Evolutionary conservation across 2,113 vertebrate species (phyloP), one percentile per base, ranked within the genome.

Genomic region (Sphyrna mokarran): DNA sequence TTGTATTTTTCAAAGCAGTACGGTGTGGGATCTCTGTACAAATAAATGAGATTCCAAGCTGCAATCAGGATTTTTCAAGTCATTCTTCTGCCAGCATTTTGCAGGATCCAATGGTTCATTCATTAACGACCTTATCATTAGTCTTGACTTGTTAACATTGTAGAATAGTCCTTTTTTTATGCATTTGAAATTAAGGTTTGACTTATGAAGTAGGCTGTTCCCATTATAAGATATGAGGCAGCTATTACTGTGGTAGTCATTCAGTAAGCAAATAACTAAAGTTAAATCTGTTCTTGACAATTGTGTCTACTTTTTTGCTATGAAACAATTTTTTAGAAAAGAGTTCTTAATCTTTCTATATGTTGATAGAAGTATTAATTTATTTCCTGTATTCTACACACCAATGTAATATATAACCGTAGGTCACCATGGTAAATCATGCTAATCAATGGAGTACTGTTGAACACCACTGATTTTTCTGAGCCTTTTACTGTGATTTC

Each of bases 231-330:
- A 95, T 11, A 0, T 18, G 13, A 54, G 40, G 69, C 37, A 48
- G 23, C 43, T 54, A n/a, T 68, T 40, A 69, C 22, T 37, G 8
- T 72, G 69, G 69, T 90, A 90, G 87, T 3, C 22, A 66, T 93
- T 93, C 63, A 37, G 72, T 72, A 95, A 95, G 69, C 16, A 95
- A 95, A 72, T 72, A 26, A 72, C 29, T 95, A 4, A 95, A 76
- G 14, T 95, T 33, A 95, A 95, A 72, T 68, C 54, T 94, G 40
- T 70, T 54, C 48, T 72, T 72, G 94, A 95, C 40, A 93, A 63
- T 91, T 91, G 29, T 91, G 63, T 70, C 87, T 90, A 61, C 70
- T 70, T 94, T 94, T 94, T 94, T 94, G 66, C 43, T 72, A 95
- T n/a, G 13, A 95, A 26, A 70, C 37, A 29, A 48, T 95, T 95